phyloP scores from a whole-genome alignment of 2,113 vertebrate genomes.

The Rhinolophus sinicus region DNA sequence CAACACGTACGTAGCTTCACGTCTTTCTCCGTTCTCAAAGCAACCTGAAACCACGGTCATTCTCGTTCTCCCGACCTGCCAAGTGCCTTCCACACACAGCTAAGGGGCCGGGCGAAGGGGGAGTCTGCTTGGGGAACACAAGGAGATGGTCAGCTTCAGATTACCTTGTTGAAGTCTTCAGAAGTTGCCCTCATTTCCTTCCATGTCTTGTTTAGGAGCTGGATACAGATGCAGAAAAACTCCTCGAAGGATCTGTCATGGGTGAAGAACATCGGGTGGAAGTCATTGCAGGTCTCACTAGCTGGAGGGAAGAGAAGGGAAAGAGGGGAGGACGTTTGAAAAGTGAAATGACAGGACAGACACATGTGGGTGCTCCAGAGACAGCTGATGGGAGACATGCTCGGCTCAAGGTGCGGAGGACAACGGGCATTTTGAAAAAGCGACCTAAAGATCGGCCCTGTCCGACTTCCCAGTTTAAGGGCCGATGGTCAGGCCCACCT shows the following conservation, averaged over 20 bases:
- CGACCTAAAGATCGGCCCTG: not conserved
- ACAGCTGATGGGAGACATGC: not conserved
- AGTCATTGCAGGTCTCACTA: constrained; percentile 99
- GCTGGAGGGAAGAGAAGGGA: constrained; percentile 86
- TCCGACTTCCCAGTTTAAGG: not conserved
- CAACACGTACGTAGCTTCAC: not conserved
- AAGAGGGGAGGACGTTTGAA: not conserved
- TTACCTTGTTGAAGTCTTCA: constrained; percentile 99
- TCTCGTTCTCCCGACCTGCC: not conserved
- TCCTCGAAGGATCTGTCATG: constrained; percentile 97
- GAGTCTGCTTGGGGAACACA: fast-evolving
- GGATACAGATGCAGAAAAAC: constrained; percentile 99
- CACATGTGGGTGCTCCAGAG: not conserved
- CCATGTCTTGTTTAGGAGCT: constrained; percentile 99
- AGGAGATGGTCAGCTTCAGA: not conserved
- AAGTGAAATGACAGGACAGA: not conserved
- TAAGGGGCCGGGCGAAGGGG: fast-evolving
- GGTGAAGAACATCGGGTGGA: constrained; percentile 99
- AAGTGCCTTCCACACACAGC: fast-evolving
- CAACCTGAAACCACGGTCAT: not conserved
- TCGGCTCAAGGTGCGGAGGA: not conserved
- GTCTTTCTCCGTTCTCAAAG: not conserved
- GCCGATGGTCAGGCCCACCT: not conserved
- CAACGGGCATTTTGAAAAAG: not conserved
- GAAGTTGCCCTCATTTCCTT: constrained; percentile 99